Evolutionary conservation across 2,888 invertebrate species (phyloP), one percentile per base, ranked within the genome.

Genomic region (Melinopterus prodromus): DNA sequence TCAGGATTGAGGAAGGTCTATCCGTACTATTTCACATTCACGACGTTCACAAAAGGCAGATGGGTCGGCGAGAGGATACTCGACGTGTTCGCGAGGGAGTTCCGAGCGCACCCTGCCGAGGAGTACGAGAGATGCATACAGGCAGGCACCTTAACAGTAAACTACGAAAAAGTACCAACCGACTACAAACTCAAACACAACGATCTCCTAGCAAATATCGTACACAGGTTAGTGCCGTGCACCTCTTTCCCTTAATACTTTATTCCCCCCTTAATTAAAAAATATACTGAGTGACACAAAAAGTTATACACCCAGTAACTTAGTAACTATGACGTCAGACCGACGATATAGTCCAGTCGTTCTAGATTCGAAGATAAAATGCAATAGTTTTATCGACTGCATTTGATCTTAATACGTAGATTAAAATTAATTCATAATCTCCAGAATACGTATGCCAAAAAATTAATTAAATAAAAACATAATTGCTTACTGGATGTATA

Each of bases 1-100:
- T 26, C 92, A 97, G 98, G 97, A 85, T 92, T 98, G 84, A 92
- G 98, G 84, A 98, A 99, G 92, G 98, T 99, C 2, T 98, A 97
- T 89, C 99, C 99, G 0, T 99, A 99, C 91, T 97, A 97, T 90
- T 99, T 97, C 91, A 97, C 97, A 81, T 99, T 98, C 90, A 96
- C 97, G 82, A 97, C 98, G 70, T 98, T 97, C 91, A 97, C 97
- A 82, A 99, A 99, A 91, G 97, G 98, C 7, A 93, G 98, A 86
- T 99, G 98, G 98, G 97, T 98, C 3, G 98, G 98, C 4, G 96
- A 97, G 89, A 95, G 95, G 88, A 95, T 99, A 84, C 91, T 97
- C 83, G 98, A 98, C 87, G 97, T 99, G 26, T 98, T 98, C 90
- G 95, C 96, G 7, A 91, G 96, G 79, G 98, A 99, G 90, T 99